Evolutionary conservation across 2,797 vertebrate species (phyloP).

Genomic region (Smutsia temminckii): DNA sequence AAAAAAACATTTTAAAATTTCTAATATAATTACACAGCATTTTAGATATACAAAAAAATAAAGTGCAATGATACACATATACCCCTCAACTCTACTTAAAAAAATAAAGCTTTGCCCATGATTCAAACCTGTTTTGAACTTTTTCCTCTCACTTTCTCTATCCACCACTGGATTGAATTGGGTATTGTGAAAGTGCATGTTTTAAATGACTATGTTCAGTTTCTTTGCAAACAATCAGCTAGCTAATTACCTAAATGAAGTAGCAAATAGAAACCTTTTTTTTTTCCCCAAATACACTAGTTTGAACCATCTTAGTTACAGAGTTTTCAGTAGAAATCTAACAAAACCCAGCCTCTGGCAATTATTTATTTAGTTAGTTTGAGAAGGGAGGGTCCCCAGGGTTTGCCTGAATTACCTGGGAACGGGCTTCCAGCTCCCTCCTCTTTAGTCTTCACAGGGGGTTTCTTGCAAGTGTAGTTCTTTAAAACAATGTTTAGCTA

Average conservation of each 20-base stretch:
- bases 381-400: neutral
- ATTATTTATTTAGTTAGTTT: neutral
- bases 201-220: neutral
- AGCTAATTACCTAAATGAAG: neutral
- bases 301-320: neutral
- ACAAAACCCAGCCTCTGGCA: neutral
- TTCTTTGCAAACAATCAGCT: constrained; percentile 12
- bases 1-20: neutral
- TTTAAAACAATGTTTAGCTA: constrained; percentile 69
- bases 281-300: neutral
- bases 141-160: neutral
- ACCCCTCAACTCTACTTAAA: neutral
- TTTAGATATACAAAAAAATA: neutral
- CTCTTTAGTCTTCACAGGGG: neutral
- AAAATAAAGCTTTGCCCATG: neutral
- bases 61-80: neutral
- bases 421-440: neutral
- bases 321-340: neutral
- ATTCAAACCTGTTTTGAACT: neutral
- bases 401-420: constrained; percentile 23
- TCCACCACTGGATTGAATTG: neutral
- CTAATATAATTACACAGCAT: neutral
- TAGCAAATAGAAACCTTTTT: neutral
- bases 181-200: neutral
- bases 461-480: neutral